Base-by-base conservation (phyloP, 2,797 vertebrate genomes). In the Malurus splendens region DNA sequence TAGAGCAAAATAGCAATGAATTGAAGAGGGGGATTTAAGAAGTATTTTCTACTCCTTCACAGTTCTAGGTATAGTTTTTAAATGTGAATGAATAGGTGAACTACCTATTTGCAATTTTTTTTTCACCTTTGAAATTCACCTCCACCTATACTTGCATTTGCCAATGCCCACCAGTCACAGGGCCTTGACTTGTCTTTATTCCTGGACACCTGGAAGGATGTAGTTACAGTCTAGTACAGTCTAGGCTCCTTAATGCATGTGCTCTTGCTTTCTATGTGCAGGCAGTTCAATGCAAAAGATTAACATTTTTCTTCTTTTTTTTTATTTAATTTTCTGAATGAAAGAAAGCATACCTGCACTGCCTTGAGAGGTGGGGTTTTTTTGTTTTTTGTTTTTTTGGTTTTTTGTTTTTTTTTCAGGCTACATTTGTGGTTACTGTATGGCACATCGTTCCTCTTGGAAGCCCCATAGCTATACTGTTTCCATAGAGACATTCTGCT, bases 401-500 rank as follows among this genome's bases (percentile, higher is more conserved):
- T 66, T 42, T 74, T 47, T 74, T 6, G 38, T 51, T 38, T 67
- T 42, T 74, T 62, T n/a, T 51, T 39, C 1, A 1, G 33, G 18
- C 39, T 74, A 17, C 22, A 11, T 57, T 74, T 82, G n/a, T 44
- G 25, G n/a, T 76, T 76, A 61, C 39, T 1, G 0, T 50, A 74
- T 3, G 23, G 32, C 47, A 39, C 17, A 9, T n/a, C 42, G 30
- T 44, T 92, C 51, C 33, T 75, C 38, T 52, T n/a, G 19, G 32
- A 76, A 56, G 45, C 52, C 33, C 30, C 66, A 48, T 4, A 80
- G 50, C 72, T 30, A 62, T 90, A 82, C 52, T 68, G 92, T 96
- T 95, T 94, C 94, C 93, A 96, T 94, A 93, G 95, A 93, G 92
- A 94, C 8, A 0, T 80, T 90, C 82, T 87, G 78, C 87, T 75